Percentiles rank a stretch among this genome's conserved stretches.
phyloP scores from a whole-genome alignment of 2,113 vertebrate species.

The Channa maculata region DNA sequence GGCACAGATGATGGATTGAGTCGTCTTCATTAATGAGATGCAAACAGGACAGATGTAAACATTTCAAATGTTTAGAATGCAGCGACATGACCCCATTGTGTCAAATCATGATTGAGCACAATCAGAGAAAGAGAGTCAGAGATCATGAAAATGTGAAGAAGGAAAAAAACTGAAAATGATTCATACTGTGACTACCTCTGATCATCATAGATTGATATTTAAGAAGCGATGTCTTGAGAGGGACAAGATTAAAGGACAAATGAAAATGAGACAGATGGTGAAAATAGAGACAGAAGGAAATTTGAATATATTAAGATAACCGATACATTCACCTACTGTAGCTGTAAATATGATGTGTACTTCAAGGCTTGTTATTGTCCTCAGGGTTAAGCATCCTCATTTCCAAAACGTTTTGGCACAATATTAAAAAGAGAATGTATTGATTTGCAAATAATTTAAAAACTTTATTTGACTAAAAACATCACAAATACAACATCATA shows the following conservation, averaged over 20 bases:
- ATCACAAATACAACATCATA: no score
- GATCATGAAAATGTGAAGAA: background rate
- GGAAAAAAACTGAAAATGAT: background rate
- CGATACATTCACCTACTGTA: no score
- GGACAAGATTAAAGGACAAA: background rate
- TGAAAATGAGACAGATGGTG: background rate
- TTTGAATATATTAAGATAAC: no score
- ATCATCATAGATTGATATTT: background rate
- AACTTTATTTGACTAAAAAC: no score
- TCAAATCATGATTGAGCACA: constrained; percentile 34
- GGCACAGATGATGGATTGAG: background rate
- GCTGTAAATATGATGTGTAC: no score
- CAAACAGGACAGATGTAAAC: constrained; percentile 1
- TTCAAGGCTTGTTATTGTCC: no score
- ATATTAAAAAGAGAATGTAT: no score
- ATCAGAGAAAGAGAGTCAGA: constrained; percentile 3
- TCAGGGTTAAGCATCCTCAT: no score
- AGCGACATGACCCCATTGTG: constrained; percentile 25
- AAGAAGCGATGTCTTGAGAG: background rate
- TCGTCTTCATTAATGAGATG: background rate
- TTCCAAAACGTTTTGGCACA: no score
- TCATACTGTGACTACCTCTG: no score
- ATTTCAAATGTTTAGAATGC: constrained; percentile 36
- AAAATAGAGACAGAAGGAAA: no score
- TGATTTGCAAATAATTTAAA: no score